phyloP scores from a whole-genome alignment of 2,113 vertebrate species.

The Amphiprion ocellaris region DNA sequence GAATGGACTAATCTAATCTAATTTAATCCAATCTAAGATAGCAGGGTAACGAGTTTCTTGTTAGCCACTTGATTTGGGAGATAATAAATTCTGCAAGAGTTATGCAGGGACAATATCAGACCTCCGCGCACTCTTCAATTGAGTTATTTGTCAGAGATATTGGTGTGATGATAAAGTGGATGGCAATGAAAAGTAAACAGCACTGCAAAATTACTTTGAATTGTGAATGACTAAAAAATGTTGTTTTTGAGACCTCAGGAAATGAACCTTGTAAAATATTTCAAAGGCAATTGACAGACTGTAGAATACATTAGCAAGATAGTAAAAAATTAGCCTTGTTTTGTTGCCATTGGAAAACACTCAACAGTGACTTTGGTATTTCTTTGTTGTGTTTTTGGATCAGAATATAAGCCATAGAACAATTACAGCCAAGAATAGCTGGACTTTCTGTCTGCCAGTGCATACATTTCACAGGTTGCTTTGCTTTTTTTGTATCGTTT shows the following conservation, averaged over 20 bases:
- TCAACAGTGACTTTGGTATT: neutral
- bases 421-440: neutral
- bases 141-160: neutral
- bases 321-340: neutral
- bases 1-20: slow-evolving; percentile 50
- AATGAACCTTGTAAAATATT: slow-evolving; percentile 12
- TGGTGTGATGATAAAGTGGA: slow-evolving; percentile 11
- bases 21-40: slow-evolving; percentile 57
- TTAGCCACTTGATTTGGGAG: slow-evolving; percentile 48
- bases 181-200: slow-evolving; percentile 35
- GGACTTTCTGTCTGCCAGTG: neutral
- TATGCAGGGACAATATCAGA: slow-evolving; percentile 31
- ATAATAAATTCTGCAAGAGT: slow-evolving; percentile 27
- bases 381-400: slow-evolving; percentile 1
- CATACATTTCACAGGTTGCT: neutral
- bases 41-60: slow-evolving; percentile 45
- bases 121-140: slow-evolving; percentile 8
- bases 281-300: neutral
- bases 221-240: slow-evolving; percentile 9
- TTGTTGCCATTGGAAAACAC: neutral
- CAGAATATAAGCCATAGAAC: neutral
- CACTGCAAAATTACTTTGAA: neutral
- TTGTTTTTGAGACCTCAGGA: slow-evolving; percentile 9
- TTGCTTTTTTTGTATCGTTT: neutral
- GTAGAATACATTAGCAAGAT: neutral